Evolutionary conservation across 2,888 invertebrate genomes (phyloP), one percentile per base, ranked within the genome.

Genomic region (Pasiphila rectangulata): DNA sequence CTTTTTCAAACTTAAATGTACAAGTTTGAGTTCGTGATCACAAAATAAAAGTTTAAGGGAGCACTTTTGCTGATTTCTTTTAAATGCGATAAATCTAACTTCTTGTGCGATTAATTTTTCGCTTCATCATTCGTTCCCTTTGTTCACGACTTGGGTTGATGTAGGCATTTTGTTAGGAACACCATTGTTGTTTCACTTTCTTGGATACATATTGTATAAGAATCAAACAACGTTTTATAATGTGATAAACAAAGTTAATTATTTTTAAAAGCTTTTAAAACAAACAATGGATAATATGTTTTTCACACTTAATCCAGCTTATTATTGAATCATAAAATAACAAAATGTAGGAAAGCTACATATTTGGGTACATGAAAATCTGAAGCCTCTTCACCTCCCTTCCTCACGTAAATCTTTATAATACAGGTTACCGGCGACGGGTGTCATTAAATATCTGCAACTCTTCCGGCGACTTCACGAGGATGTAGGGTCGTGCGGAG

Each of bases 1-100:
- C 80, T 81, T 79, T 83, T 80, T 69, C 72, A 69, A 76, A 77
- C 77, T 74, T 77, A 79, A 83, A 85, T 85, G 83, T 79, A 83
- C 75, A 85, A 85, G 84, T 86, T 85, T 80, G 63, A 61, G 62
- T 70, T 69, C 72, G 72, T 72, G 76, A 80, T 82, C 78, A 73
- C 75, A 76, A 81, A 83, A 83, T 78, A 77, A 80, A 84, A 83
- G 80, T 80, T 76, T 74, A 67, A 64, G 68, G 65, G 70, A 77
- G 69, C 72, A 72, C 76, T 79, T 75, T 72, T 69, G 63, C 64
- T 79, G 79, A 78, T 80, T 79, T 76, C 72, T 76, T 76, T 70
- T 59, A 53, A 55, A 74, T 69, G 69, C 73, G 71, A 77, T 79
- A 75, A 77, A 77, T 75, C 70, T 72, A 64, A 73, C 71, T 74